A percentile compares a stretch with the other conserved stretches of the same genome.
Conservation (phyloP, 2,888 invertebrate genomes). For the Eubasilissa splendida region DNA sequence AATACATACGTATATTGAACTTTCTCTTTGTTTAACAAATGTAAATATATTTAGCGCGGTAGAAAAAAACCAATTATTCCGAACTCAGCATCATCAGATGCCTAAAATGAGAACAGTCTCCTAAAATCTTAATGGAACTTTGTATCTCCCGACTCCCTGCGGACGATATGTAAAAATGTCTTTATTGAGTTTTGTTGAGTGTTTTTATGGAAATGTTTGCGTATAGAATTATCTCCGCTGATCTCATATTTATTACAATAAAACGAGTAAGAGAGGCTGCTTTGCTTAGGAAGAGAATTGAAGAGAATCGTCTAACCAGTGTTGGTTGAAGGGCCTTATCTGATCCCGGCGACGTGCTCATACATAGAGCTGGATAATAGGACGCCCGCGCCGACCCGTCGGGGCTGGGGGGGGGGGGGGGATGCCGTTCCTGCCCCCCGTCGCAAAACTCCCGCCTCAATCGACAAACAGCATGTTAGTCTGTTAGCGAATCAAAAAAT, state of each 20-base stretch:
- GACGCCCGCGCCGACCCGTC: background rate
- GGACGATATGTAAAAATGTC: too few relatives aligned
- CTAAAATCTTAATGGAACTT: too few relatives aligned
- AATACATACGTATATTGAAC: too few relatives aligned
- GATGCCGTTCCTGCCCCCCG: background rate
- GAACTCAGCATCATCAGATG: too few relatives aligned
- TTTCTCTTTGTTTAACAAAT: too few relatives aligned
- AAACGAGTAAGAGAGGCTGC: constrained; percentile 2
- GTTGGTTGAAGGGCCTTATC: constrained; percentile 23
- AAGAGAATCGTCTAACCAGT: background rate
- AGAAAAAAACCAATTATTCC: too few relatives aligned
- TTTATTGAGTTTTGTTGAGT: too few relatives aligned
- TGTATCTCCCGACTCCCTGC: too few relatives aligned
- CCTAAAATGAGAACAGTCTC: too few relatives aligned
- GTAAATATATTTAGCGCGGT: too few relatives aligned
- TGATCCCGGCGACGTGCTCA: constrained; percentile 35
- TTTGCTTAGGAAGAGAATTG: constrained; percentile 4
- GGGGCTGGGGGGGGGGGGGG: background rate
- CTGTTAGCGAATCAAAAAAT: too few relatives aligned
- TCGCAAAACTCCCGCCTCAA: background rate
- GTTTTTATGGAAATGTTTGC: background rate
- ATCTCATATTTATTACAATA: constrained; percentile 10
- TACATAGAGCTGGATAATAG: constrained; percentile 23
- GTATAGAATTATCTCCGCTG: background rate
- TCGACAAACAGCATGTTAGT: background rate